Evolutionary conservation across 2,797 vertebrate species (phyloP).

Genomic region (Urophycis tenuis): DNA sequence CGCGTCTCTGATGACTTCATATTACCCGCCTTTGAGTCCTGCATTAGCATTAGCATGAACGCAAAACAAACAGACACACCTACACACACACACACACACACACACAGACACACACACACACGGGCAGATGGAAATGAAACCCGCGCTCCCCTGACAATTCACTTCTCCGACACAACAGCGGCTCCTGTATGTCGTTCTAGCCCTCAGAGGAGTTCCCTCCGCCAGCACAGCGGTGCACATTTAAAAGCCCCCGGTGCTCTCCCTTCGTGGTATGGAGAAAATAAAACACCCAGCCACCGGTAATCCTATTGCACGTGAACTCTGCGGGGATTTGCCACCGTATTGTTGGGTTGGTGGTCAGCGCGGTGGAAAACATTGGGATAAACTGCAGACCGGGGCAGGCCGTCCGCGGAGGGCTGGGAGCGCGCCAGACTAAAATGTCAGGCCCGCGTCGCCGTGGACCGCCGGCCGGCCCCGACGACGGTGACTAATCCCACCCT

Average conservation of each 20-base stretch:
- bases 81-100: too few relatives aligned
- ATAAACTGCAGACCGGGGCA: constrained; percentile 52
- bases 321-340: constrained; percentile 31
- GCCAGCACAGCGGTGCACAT: constrained; percentile 28
- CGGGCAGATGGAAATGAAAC: constrained; percentile 4
- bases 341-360: constrained; percentile 59
- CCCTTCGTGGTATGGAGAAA: background rate
- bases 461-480: constrained; percentile 39
- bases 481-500: constrained; percentile 58
- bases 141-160: constrained; percentile 18
- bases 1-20: constrained; percentile 51
- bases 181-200: background rate
- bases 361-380: constrained; percentile 52
- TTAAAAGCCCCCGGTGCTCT: constrained; percentile 18
- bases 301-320: constrained; percentile 42
- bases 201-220: constrained; percentile 13
- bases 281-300: background rate
- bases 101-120: background rate
- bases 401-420: constrained; percentile 47
- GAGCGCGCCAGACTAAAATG: constrained; percentile 56
- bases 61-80: background rate
- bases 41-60: constrained; percentile 11
- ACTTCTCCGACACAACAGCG: background rate
- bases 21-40: constrained; percentile 23
- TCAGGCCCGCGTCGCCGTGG: constrained; percentile 52